Base-by-base conservation (phyloP, 2,888 invertebrate genomes). In the Ischnura elegans region DNA sequence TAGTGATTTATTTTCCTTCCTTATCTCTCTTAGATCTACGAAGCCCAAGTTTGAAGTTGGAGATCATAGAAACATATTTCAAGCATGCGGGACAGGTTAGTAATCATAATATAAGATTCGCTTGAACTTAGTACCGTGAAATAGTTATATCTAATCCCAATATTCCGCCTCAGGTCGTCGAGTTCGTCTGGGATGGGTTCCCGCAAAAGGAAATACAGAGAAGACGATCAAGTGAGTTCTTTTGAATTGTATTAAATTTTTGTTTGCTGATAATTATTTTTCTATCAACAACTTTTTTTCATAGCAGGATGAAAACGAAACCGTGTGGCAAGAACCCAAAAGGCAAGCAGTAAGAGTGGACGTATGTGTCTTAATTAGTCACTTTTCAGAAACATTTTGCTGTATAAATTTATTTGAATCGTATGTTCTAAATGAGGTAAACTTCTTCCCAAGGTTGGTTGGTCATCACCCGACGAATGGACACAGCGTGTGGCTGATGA, bases 201-300 rank as follows among this genome's bases (percentile, higher is more conserved):
- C 43, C 61, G 90, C n/a, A 90, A 90, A 25, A 90, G 90, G 61
- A 90, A 90, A 43, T 55, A 25, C 42, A 90, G 90, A 45, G 90
- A 90, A 43, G 90, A 90, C 8, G 90, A 90, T 36, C 90, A 90
- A 66, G 90, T 66, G 66, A 43, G 2, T 29, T 8, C 29, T 76
- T 76, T 13, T 6, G 2, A n/a, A n/a, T n/a, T n/a, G 36, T 2
- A 0, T 43, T 21, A 2, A 25, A 25, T 13, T 0, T 19, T 13
- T 61, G 16, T 43, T 2, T n/a, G 0, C 21, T 19, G 0, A 45
- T 16, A 10, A 43, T 25, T 10, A 4, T 0, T 4, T 61, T 36
- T 13, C 0, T 43, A 36, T 19, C 45, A n/a, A 66, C 25, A 10
- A 5, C 43, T 43, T 25, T 19, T n/a, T 16, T 43, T n/a, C 6